These are phyloP conservation scores for Galeopsomyia nigrocyanea DNA, from an alignment of 2,888 invertebrate species.

Conservation along the genomic window DNA sequence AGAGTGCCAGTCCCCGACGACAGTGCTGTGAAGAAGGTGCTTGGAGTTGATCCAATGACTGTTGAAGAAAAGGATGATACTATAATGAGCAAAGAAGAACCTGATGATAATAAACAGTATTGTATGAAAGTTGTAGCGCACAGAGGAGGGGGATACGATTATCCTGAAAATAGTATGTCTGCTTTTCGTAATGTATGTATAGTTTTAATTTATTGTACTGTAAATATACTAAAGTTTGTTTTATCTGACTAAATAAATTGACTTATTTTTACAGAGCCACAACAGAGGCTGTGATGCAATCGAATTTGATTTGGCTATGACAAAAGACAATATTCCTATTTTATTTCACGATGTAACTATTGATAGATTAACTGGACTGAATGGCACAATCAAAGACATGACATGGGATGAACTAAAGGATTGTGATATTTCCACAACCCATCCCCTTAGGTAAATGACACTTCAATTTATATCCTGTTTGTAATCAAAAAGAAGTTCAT, in stretches of 20 bases:
- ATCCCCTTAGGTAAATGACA: constrained; percentile 75
- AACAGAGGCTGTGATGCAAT: constrained; percentile 80
- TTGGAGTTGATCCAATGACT: constrained; percentile 60
- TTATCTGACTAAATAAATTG: not conserved
- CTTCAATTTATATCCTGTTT: constrained; percentile 26
- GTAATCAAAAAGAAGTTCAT: no score
- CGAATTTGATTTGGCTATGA: constrained; percentile 83
- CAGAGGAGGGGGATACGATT: constrained; percentile 82
- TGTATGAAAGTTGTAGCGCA: constrained; percentile 79
- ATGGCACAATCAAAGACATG: constrained; percentile 71
- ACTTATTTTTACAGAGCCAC: constrained; percentile 73
- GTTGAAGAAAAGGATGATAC: constrained; percentile 45
- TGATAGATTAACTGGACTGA: constrained; percentile 75
- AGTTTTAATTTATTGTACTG: not conserved
- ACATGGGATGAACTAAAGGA: constrained; percentile 76
- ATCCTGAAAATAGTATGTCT: constrained; percentile 84
- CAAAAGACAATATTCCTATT: constrained; percentile 81
- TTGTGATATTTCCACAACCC: constrained; percentile 78
- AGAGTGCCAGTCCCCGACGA: constrained; percentile 59
- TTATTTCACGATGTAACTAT: constrained; percentile 82
- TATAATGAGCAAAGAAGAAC: constrained; percentile 13
- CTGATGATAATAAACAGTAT: constrained; percentile 54
- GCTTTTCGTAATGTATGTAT: constrained; percentile 78
- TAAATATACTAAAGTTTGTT: not conserved
- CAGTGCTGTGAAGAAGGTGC: constrained; percentile 57